phyloP scores from a whole-genome alignment of 2,797 vertebrate species.

The Scolopax bukidnonensis region DNA sequence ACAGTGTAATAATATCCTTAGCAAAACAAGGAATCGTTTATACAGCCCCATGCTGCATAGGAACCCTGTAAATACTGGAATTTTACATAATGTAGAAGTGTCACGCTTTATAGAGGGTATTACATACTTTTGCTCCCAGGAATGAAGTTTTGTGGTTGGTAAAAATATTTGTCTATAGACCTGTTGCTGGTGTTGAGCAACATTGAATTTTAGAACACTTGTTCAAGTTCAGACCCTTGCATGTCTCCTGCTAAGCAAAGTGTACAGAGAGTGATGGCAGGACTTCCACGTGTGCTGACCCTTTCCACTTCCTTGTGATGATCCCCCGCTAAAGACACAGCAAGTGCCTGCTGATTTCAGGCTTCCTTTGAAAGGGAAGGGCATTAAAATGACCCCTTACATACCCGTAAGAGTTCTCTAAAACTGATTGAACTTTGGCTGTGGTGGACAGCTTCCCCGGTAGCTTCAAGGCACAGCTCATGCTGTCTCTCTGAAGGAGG shows the following conservation, averaged over 20 bases:
- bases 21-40: slow-evolving; percentile 43
- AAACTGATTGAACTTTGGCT: not conserved
- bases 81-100: slow-evolving; percentile 3
- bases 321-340: fast-evolving
- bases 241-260: not conserved
- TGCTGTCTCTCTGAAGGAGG: not conserved
- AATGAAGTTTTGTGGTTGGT: slow-evolving; percentile 15
- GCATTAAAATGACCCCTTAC: not conserved
- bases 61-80: slow-evolving; percentile 42
- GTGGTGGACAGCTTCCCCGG: not conserved
- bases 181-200: not conserved
- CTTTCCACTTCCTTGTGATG: not conserved
- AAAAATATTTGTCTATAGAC: not conserved
- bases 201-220: not conserved
- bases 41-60: slow-evolving; percentile 19
- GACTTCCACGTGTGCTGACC: not conserved
- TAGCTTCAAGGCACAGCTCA: not conserved
- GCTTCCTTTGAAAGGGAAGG: not conserved
- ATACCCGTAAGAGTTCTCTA: not conserved
- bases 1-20: slow-evolving; percentile 49
- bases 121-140: not conserved
- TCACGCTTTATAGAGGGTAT: not conserved
- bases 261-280: fast-evolving
- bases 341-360: not conserved
- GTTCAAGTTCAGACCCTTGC: not conserved